Evolutionary conservation across 1,140 invertebrate genomes (phyloP).

Genomic region (Drosophila nannoptera): DNA sequence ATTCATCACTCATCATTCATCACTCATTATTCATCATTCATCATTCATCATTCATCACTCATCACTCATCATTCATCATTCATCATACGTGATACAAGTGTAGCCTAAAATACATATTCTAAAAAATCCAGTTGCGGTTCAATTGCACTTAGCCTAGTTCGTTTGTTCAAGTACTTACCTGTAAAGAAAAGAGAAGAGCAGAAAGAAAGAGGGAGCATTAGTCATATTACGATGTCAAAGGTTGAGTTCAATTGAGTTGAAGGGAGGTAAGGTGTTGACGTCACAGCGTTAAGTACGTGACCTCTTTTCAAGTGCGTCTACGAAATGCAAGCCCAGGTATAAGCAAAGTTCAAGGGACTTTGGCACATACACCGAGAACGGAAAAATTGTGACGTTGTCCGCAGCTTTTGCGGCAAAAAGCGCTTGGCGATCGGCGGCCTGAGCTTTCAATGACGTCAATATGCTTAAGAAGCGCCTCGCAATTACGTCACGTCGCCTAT

Average conservation of each 20-base stretch:
- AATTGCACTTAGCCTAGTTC: conserved; percentile 30
- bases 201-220: conserved; percentile 14
- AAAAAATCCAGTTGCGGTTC: conserved; percentile 12
- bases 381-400: conserved; percentile 51
- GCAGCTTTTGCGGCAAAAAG: conserved; percentile 14
- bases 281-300: conserved; percentile 52
- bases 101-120: too few relatives aligned
- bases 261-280: conserved; percentile 33
- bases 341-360: conserved; percentile 45
- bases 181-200: conserved; percentile 43
- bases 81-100: too few relatives aligned
- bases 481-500: conserved; percentile 14
- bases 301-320: conserved; percentile 36
- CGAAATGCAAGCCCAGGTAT: conserved; percentile 1
- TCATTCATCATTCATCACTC: too few relatives aligned
- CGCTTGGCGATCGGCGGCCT: conserved; percentile 11
- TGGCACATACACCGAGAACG: conserved; percentile 35
- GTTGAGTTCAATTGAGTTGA: not conserved
- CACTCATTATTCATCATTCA: too few relatives aligned
- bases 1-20: too few relatives aligned
- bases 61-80: too few relatives aligned
- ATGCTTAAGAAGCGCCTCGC: conserved; percentile 18
- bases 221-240: conserved; percentile 10
- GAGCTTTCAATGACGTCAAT: conserved; percentile 46
- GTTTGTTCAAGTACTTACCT: conserved; percentile 53